Evolutionary conservation across 2,113 vertebrate species (phyloP).

Genomic region (Chaetodon auriga): DNA sequence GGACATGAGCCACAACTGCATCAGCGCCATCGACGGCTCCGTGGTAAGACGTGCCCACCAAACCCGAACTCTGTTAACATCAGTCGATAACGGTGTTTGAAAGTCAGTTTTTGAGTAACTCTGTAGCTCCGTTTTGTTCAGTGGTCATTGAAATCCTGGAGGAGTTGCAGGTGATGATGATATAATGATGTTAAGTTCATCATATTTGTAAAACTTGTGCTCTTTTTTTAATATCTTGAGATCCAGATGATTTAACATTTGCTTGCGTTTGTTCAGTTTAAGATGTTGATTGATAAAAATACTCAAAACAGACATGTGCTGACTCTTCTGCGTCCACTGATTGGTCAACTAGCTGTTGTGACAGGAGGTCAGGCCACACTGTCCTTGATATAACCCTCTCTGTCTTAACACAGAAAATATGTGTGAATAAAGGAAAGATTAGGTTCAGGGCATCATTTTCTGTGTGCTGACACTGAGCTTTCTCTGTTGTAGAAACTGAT

Average conservation of each 20-base stretch:
- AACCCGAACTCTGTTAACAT: not conserved
- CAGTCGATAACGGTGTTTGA: not conserved
- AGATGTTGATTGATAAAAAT: not conserved
- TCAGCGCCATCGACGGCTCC: constrained; percentile 91
- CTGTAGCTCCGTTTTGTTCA: no score
- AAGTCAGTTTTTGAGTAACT: not conserved
- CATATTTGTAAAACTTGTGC: no score
- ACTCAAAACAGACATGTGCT: not conserved
- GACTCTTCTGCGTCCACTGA: not conserved
- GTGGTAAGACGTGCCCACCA: constrained; percentile 87
- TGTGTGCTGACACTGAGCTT: not conserved
- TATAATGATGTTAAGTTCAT: no score
- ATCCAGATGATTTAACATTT: no score
- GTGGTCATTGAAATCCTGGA: no score
- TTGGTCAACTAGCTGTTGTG: not conserved
- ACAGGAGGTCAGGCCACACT: not conserved
- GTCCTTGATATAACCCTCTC: not conserved
- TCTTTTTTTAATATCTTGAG: no score
- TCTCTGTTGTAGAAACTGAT: constrained; percentile 89
- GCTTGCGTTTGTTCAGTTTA: not conserved
- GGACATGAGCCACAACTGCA: constrained; percentile 96
- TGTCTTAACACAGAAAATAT: not conserved
- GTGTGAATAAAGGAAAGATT: not conserved
- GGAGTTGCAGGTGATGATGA: no score
- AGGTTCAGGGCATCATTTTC: not conserved